Base-by-base conservation (phyloP, 1,140 invertebrate genomes). In the Bombus vancouverensis region DNA sequence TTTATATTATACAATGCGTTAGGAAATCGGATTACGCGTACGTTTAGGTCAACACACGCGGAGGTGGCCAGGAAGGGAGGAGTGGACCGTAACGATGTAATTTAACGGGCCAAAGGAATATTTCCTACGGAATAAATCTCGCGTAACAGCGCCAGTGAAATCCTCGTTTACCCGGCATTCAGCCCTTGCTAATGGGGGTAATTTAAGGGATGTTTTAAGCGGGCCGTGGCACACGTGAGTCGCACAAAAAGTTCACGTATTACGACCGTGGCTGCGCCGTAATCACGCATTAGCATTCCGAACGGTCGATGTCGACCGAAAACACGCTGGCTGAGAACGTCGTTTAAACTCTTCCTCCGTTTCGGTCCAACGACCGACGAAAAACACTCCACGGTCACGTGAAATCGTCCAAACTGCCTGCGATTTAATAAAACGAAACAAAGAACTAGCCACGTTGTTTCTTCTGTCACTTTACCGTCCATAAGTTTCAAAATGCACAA, bases 131-230 rank as follows among this genome's bases (percentile, higher is more conserved):
- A 94, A 95, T 95, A 95, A 95, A 95, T 95, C 94, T 94, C 92
- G 91, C 89, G 88, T 92, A 94, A 94, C 91, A 91, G 91, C 90
- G 89, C 91, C 92, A 91, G 91, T 92, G 92, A 93, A 93, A 94
- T 93, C 91, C 93, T 93, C 93, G 93, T 93, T 94, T 92, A 92
- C 90, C 90, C 89, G 90, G 91, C 84, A 93, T 94, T 94, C 93
- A 93, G 93, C 91, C 92, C 92, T 92, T 92, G 92, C 93, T 94
- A 94, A 94, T 95, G 90, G 93, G 90, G 94, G 94, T 95, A 94
- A 95, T 95, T 95, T 94, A 94, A 94, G 93, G 94, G 94, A 94
- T 92, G 93, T 94, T 95, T 95, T 94, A 94, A 94, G 94, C 93
- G 91, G 89, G 86, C 85, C 78, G 59, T 78, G 89, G 83, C 92